Percentiles rank a stretch among this genome's conserved stretches.
Evolutionary conservation across 2,888 invertebrate genomes (phyloP).

Genomic region (Agrotis puta): DNA sequence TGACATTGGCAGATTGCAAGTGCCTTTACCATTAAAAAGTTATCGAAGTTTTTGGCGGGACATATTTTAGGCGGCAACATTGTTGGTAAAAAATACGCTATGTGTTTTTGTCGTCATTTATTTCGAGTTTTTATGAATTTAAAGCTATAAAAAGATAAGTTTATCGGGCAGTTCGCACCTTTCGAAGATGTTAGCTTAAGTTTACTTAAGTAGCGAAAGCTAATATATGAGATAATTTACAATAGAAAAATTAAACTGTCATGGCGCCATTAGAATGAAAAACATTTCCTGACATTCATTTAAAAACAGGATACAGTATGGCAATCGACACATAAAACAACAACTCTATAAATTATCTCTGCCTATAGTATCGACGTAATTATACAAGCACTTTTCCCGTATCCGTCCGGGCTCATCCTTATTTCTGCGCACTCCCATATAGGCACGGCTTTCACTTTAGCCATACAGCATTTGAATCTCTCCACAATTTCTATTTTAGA

Average conservation of each 20-base stretch:
- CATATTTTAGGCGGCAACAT: slow-evolving; percentile 42
- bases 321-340: slow-evolving; percentile 25
- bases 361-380: slow-evolving; percentile 52
- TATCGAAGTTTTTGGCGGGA: slow-evolving; percentile 48
- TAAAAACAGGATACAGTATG: slow-evolving; percentile 34
- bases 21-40: slow-evolving; percentile 55
- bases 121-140: slow-evolving; percentile 22
- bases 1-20: slow-evolving; percentile 60
- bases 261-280: neutral
- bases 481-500: slow-evolving; percentile 72
- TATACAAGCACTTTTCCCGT: slow-evolving; percentile 66
- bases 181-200: slow-evolving; percentile 16
- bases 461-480: slow-evolving; percentile 65
- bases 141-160: slow-evolving; percentile 30
- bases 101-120: slow-evolving; percentile 25
- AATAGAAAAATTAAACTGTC: neutral
- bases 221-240: neutral
- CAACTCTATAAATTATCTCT: slow-evolving; percentile 15
- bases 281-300: slow-evolving; percentile 5
- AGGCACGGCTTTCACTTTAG: slow-evolving; percentile 73
- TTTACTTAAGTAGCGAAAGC: slow-evolving; percentile 5
- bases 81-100: slow-evolving; percentile 23
- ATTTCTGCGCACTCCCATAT: slow-evolving; percentile 68
- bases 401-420: slow-evolving; percentile 71
- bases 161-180: slow-evolving; percentile 38